Evolutionary conservation across 2,888 invertebrate species (phyloP).

Genomic region (Tridacna gigas): DNA sequence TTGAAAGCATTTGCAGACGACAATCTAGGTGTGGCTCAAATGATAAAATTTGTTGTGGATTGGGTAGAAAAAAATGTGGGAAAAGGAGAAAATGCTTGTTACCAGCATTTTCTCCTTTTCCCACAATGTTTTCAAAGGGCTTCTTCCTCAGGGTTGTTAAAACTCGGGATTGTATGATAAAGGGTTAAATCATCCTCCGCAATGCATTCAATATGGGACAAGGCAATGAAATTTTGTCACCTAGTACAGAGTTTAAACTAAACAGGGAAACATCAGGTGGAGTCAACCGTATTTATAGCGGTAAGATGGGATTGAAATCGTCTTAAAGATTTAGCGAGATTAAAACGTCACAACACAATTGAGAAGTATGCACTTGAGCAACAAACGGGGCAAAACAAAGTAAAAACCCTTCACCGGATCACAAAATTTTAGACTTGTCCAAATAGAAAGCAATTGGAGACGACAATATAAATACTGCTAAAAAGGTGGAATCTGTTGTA

Average conservation of each 20-base stretch:
- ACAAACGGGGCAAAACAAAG: not conserved
- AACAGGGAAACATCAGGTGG: too few relatives aligned
- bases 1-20: too few relatives aligned
- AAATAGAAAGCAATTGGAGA: not conserved
- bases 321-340: not conserved
- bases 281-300: conserved; percentile 21
- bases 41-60: too few relatives aligned
- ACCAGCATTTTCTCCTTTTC: not conserved
- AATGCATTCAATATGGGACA: too few relatives aligned
- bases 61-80: not conserved
- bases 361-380: too few relatives aligned
- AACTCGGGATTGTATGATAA: too few relatives aligned
- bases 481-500: not conserved
- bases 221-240: too few relatives aligned
- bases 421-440: not conserved
- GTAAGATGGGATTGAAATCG: conserved; percentile 11
- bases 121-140: conserved; percentile 5
- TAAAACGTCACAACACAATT: too few relatives aligned
- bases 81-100: not conserved
- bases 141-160: too few relatives aligned
- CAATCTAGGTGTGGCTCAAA: too few relatives aligned
- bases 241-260: too few relatives aligned
- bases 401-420: not conserved
- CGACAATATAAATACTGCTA: not conserved
- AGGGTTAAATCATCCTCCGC: too few relatives aligned